A percentile compares a stretch with the other conserved stretches of the same genome.
These are phyloP conservation scores for Acipenser oxyrinchus DNA, from an alignment of 2,797 vertebrate species.

Conservation along the genomic window DNA sequence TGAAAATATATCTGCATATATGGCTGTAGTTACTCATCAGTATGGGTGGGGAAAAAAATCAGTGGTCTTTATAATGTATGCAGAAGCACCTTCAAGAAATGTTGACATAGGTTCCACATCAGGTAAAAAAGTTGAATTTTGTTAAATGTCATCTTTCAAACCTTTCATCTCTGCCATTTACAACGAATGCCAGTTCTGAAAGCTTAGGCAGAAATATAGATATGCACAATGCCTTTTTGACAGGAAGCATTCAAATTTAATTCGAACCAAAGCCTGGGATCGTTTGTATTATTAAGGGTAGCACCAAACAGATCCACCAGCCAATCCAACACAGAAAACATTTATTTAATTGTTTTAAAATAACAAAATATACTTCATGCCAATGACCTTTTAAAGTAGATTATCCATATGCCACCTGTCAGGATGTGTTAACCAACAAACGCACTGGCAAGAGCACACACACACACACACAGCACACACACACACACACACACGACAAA, in stretches of 20 bases:
- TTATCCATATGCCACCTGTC: no score
- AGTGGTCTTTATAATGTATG: neutral
- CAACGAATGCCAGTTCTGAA: neutral
- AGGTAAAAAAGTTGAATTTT: neutral
- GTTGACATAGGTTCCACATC: neutral
- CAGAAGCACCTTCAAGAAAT: neutral
- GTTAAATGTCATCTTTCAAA: neutral
- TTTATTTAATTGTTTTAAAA: neutral
- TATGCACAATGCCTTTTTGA: neutral
- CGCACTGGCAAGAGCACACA: no score
- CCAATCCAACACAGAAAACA: neutral
- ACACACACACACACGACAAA: no score
- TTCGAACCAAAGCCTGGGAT: neutral
- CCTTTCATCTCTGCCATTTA: conserved; percentile 1
- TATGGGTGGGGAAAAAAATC: neutral
- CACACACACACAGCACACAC: no score
- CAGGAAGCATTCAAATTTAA: neutral
- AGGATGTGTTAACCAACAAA: no score
- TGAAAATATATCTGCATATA: no score
- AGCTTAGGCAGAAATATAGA: neutral
- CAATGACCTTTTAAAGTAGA: no score
- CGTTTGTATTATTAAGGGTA: neutral
- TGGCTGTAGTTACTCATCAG: no score
- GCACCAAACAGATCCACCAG: neutral
- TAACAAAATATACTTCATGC: neutral